A percentile compares a stretch with the other conserved stretches of the same genome.
phyloP scores from a whole-genome alignment of 2,113 vertebrate species.

The Macroglossus sobrinus region DNA sequence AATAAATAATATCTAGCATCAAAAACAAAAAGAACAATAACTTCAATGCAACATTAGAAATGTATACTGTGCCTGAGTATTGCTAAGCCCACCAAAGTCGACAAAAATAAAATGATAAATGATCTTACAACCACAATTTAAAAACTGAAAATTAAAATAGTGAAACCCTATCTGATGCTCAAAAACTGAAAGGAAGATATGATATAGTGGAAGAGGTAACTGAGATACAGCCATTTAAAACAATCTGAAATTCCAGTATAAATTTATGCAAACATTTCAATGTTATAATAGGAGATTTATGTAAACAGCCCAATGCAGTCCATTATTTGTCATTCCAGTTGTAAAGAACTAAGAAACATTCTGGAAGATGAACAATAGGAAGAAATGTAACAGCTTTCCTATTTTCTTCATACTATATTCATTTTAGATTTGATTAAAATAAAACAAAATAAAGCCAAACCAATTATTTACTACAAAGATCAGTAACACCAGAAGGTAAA shows the following conservation, averaged over 20 bases:
- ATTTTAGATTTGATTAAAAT: conserved; percentile 7
- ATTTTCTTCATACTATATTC: neutral
- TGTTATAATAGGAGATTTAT: neutral
- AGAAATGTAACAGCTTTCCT: neutral
- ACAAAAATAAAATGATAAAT: neutral
- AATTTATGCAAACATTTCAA: neutral
- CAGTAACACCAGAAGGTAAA: neutral
- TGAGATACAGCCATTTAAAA: neutral
- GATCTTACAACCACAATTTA: neutral
- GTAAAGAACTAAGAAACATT: neutral
- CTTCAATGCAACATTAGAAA: neutral
- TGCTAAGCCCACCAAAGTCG: neutral
- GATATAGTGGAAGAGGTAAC: neutral
- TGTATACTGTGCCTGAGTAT: neutral
- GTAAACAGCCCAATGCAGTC: neutral
- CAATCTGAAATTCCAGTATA: neutral
- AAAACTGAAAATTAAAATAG: neutral
- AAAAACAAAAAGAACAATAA: neutral
- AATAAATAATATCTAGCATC: neutral
- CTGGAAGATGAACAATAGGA: neutral
- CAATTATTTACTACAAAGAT: neutral
- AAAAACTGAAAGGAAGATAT: neutral
- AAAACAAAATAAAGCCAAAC: neutral
- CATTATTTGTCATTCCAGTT: neutral
- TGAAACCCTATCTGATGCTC: neutral